These are phyloP conservation scores for Salvator merianae DNA, from an alignment of 2,113 vertebrate genomes.

Conservation along the genomic window DNA sequence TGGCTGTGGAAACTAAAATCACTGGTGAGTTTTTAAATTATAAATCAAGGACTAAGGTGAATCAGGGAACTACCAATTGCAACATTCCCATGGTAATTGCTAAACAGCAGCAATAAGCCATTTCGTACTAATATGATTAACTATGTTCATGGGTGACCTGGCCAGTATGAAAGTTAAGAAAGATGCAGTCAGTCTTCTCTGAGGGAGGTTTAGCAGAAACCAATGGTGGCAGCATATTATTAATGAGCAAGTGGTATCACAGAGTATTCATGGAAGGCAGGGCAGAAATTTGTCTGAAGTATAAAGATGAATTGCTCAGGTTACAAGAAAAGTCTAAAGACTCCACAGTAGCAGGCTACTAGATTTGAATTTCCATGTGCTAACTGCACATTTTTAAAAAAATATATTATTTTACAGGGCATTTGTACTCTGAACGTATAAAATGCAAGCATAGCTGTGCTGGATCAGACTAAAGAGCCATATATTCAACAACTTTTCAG, in stretches of 20 bases:
- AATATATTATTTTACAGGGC: background rate
- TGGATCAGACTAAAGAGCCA: background rate
- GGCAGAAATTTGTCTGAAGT: background rate
- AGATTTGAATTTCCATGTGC: background rate
- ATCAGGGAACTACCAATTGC: background rate
- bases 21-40: background rate
- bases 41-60: background rate
- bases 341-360: background rate
- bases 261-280: background rate
- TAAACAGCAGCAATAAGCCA: conserved; percentile 4
- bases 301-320: background rate
- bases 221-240: background rate
- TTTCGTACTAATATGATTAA: background rate
- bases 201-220: background rate
- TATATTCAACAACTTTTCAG: background rate
- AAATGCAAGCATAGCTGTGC: background rate
- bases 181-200: background rate
- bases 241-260: background rate
- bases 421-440: background rate
- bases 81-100: background rate
- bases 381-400: background rate
- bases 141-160: background rate
- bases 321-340: no score
- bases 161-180: background rate
- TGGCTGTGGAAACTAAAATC: rapidly evolving